Evolutionary conservation across 1,140 invertebrate genomes (phyloP).

Genomic region (Drosophila novamexicana): DNA sequence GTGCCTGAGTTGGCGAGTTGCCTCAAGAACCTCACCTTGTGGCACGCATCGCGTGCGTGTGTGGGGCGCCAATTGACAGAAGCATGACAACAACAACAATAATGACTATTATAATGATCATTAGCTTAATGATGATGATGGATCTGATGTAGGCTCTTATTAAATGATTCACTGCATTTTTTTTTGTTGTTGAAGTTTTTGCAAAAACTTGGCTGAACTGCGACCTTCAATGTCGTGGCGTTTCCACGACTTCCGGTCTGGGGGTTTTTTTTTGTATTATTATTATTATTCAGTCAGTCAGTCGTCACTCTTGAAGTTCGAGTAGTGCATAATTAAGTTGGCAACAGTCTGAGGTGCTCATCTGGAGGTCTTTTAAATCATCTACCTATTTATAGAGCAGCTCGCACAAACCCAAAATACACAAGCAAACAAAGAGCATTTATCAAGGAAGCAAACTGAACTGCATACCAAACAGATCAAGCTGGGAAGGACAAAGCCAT

Average conservation of each 20-base stretch:
- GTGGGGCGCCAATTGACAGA: slow-evolving; percentile 32
- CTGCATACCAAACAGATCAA: slow-evolving; percentile 46
- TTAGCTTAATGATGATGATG: slow-evolving; percentile 26
- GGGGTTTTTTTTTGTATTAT: slow-evolving; percentile 4
- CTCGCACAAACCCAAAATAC: slow-evolving; percentile 9
- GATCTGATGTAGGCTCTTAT: slow-evolving; percentile 63
- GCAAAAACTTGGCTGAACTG: slow-evolving; percentile 25
- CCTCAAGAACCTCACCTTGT: slow-evolving; percentile 18
- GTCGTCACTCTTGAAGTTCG: slow-evolving; percentile 33
- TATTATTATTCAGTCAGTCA: slow-evolving; percentile 24
- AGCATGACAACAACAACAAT: slow-evolving; percentile 8
- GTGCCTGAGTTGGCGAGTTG: not conserved
- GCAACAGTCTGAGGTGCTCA: slow-evolving; percentile 6
- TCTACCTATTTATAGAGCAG: slow-evolving; percentile 41
- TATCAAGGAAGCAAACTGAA: slow-evolving; percentile 25
- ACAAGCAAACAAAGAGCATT: not conserved
- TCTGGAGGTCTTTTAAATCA: slow-evolving; percentile 31
- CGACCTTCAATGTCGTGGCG: slow-evolving; percentile 30
- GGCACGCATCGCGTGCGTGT: slow-evolving; percentile 29
- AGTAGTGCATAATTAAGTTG: slow-evolving; percentile 34
- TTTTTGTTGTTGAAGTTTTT: slow-evolving; percentile 9
- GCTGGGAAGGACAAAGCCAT: slow-evolving; percentile 25
- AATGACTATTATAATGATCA: slow-evolving; percentile 17
- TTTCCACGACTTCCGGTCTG: slow-evolving; percentile 47
- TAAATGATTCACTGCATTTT: slow-evolving; percentile 67